Evolutionary conservation across 1,140 invertebrate species (phyloP), one percentile per base, ranked within the genome.

Genomic region (Anoplophora glabripennis): DNA sequence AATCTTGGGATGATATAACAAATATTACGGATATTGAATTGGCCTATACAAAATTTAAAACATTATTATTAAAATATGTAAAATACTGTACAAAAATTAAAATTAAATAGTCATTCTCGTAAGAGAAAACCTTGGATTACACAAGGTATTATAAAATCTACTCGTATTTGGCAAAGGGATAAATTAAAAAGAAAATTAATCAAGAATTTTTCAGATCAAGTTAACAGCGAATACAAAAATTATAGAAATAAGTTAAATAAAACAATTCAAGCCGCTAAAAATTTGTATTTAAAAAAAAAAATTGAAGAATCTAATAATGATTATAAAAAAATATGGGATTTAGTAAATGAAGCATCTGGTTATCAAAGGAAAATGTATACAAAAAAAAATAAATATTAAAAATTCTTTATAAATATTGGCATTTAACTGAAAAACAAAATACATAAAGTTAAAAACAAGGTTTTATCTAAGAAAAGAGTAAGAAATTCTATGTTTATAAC

Each of bases 221-320:
- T 48, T 11, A 21, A 28, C 2, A 48, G 9, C 11, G 18, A 48
- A 48, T 48, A 28, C 10, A 48, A 48, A 28, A 48, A 48, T 3
- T 28, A 21, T 48, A 48, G 46, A 48, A 48, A 48, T 28, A 48
- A 3, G 18, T 28, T 48, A 33, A 48, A 48, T 28, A 28, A 48
- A 28, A 28, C 21, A 28, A 28, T 28, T 3, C 2, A 28, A 28
- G 21, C 5, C 5, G 21, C 21, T 28, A 28, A 28, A 28, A 28
- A 28, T 28, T 3, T 5, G 5, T 28, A 12, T 15, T 40, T 12
- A 2, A 40, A 40, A 40, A 40, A n/a, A n/a, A 7, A n/a, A 17
- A 48, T 48, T 28, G 33, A 28, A 18, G 46, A 48, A 48, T 17
- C 46, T 11, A 28, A 14, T 3, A 18, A 48, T 48, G 33, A 33